phyloP scores from a whole-genome alignment of 1,140 invertebrate species.

The Dicyema japonicum region DNA sequence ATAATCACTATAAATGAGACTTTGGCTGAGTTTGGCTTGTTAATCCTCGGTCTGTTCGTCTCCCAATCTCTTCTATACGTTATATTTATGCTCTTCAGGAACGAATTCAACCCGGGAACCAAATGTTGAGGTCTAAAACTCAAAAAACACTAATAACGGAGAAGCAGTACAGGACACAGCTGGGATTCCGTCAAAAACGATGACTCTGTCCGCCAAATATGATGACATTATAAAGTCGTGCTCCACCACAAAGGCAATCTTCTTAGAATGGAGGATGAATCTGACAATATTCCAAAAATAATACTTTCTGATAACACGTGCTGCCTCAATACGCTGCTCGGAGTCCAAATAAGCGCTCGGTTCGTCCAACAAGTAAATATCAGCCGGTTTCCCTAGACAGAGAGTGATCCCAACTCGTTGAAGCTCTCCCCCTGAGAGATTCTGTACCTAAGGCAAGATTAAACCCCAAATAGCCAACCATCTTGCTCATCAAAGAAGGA shows the following conservation, averaged over 20 bases:
- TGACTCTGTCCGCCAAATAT: conserved; percentile 83
- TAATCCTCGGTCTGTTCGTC: conserved; percentile 84
- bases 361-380: conserved; percentile 94
- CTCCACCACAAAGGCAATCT: conserved; percentile 94
- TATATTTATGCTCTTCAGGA: conserved; percentile 73
- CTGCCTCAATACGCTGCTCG: conserved; percentile 91
- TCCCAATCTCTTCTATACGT: conserved; percentile 93
- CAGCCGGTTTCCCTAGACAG: conserved; percentile 83
- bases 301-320: conserved; percentile 93
- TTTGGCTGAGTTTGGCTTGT: conserved; percentile 80
- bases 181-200: conserved; percentile 77
- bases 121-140: conserved; percentile 42
- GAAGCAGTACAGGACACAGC: conserved; percentile 1
- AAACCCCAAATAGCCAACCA: background rate
- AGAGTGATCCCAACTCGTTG: conserved; percentile 75
- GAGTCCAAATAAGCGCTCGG: conserved; percentile 95
- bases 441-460: too few relatives aligned
- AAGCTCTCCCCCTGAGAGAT: conserved; percentile 90
- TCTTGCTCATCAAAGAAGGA: too few relatives aligned
- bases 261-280: conserved; percentile 90
- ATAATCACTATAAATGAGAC: too few relatives aligned
- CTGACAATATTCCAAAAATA: conserved; percentile 23
- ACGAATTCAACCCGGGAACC: conserved; percentile 84
- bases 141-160: background rate
- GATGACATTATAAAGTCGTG: conserved; percentile 99